These are phyloP conservation scores for Lepidurus packardi DNA, from an alignment of 1,140 invertebrate genomes.

Conservation along the genomic window DNA sequence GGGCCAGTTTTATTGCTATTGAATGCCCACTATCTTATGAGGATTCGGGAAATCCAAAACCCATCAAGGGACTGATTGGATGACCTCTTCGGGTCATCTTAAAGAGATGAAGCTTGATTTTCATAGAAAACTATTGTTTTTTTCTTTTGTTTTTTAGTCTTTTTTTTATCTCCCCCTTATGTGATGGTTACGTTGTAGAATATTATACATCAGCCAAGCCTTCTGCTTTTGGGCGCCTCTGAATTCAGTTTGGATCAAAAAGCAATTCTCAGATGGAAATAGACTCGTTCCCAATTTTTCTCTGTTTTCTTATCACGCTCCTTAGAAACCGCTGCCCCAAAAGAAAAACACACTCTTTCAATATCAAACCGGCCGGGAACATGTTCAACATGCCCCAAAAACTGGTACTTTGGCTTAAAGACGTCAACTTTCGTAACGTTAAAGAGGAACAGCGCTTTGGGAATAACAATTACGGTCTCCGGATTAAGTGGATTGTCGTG, in stretches of 20 bases:
- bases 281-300: neutral
- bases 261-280: neutral
- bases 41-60: neutral
- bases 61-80: conserved; percentile 3
- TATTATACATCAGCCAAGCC: neutral
- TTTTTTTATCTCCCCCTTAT: no score
- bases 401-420: no score
- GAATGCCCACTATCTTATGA: neutral
- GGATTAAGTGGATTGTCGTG: neutral
- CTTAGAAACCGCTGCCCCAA: no score
- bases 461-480: neutral
- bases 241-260: neutral
- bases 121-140: neutral
- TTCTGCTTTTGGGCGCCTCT: neutral
- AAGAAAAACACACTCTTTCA: no score
- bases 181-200: neutral
- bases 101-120: neutral
- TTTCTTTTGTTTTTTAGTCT: neutral
- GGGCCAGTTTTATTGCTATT: neutral
- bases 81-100: neutral
- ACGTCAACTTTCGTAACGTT: no score
- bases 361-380: no score
- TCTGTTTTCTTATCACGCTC: neutral
- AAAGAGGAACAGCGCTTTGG: no score
- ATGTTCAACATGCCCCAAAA: no score